Evolutionary conservation across 2,888 invertebrate species (phyloP).

Genomic region (Griposia aprilina): DNA sequence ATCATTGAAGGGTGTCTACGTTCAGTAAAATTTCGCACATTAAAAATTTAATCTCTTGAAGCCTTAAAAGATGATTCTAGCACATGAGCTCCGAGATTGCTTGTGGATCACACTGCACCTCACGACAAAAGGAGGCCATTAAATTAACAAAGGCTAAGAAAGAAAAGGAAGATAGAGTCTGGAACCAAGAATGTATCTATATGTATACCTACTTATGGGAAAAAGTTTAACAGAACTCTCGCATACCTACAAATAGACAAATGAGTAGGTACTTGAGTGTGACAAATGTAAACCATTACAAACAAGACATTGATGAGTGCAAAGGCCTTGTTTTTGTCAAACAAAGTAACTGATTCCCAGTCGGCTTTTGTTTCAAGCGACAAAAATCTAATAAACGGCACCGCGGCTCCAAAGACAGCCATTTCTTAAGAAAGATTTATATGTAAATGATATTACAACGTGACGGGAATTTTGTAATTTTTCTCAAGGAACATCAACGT

Average conservation of each 20-base stretch:
- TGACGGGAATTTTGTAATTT: constrained; percentile 59
- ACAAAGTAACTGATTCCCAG: constrained; percentile 34
- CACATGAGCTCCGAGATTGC: not conserved
- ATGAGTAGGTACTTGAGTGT: constrained; percentile 5
- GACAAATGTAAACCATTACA: constrained; percentile 26
- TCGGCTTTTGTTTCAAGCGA: constrained; percentile 47
- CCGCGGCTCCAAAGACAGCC: constrained; percentile 41
- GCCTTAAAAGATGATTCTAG: not conserved
- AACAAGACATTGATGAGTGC: constrained; percentile 14
- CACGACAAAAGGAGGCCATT: not conserved
- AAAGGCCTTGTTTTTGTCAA: not conserved
- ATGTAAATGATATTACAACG: constrained; percentile 66
- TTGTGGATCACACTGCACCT: not conserved
- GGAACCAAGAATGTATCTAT: not conserved
- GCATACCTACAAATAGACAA: constrained; percentile 8
- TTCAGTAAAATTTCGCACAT: not conserved
- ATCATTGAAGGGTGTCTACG: not conserved
- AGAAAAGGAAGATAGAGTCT: not conserved
- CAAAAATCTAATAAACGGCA: constrained; percentile 47
- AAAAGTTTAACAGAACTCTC: constrained; percentile 2
- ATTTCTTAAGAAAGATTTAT: constrained; percentile 62
- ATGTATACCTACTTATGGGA: not conserved
- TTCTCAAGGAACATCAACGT: constrained; percentile 48
- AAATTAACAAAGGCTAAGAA: not conserved
- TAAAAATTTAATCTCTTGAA: not conserved